Evolutionary conservation across 2,888 invertebrate genomes (phyloP).

Genomic region (Drosophila testacea): DNA sequence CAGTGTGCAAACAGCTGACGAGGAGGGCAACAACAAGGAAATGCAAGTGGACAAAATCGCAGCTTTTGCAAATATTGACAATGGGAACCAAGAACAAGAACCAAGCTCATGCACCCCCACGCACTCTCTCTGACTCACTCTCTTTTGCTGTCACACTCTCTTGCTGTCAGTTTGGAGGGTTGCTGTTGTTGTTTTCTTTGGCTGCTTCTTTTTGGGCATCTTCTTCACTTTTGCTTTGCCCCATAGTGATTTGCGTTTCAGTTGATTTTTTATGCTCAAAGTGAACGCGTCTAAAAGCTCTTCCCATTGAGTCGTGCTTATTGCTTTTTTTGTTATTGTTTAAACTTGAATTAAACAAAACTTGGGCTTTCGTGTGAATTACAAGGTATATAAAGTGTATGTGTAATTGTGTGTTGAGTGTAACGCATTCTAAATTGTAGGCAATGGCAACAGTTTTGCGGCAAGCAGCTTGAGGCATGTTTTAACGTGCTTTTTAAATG

Average conservation of each 20-base stretch:
- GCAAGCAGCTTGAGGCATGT: slow-evolving; percentile 31
- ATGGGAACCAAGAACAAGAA: slow-evolving; percentile 14
- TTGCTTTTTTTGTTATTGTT: slow-evolving; percentile 38
- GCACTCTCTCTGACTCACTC: slow-evolving; percentile 7
- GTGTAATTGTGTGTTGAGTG: slow-evolving; percentile 7
- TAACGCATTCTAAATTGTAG: slow-evolving; percentile 49
- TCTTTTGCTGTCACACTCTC: slow-evolving; percentile 9
- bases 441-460: slow-evolving; percentile 27
- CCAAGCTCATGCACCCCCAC: slow-evolving; percentile 11
- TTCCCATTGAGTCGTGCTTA: slow-evolving; percentile 31
- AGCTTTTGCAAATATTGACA: slow-evolving; percentile 63
- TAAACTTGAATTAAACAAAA: slow-evolving; percentile 34
- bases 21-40: slow-evolving; percentile 45
- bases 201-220: slow-evolving; percentile 51
- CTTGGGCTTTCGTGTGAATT: slow-evolving; percentile 35
- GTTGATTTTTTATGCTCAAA: slow-evolving; percentile 69
- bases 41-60: slow-evolving; percentile 64
- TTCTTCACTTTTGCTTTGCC: slow-evolving; percentile 56
- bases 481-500: slow-evolving; percentile 47
- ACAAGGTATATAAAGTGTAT: slow-evolving; percentile 7
- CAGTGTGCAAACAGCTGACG: slow-evolving; percentile 61
- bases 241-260: slow-evolving; percentile 69
- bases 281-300: slow-evolving; percentile 63
- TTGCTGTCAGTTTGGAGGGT: slow-evolving; percentile 33
- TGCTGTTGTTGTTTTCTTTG: slow-evolving; percentile 44